Evolutionary conservation across 1,140 invertebrate species (phyloP).

Genomic region (Drosophila navojoa): DNA sequence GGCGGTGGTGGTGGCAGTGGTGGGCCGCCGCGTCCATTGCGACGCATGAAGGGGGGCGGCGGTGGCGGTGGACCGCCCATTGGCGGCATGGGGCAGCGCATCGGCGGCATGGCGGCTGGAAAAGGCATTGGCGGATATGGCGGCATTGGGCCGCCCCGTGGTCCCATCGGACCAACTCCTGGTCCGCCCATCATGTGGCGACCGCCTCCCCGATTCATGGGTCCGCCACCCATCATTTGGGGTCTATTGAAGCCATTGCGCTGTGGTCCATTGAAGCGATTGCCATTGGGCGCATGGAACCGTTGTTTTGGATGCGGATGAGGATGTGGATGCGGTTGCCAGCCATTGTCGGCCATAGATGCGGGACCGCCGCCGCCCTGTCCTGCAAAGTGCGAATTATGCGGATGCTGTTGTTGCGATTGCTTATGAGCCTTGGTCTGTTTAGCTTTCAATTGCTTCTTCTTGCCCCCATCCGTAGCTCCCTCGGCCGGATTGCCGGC

Average conservation of each 20-base stretch:
- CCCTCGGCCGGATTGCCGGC: not conserved
- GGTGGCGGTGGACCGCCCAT: slow-evolving; percentile 52
- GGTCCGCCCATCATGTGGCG: slow-evolving; percentile 14
- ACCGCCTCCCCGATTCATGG: slow-evolving; percentile 33
- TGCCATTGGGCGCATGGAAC: slow-evolving; percentile 39
- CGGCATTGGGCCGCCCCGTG: slow-evolving; percentile 36
- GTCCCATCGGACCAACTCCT: slow-evolving; percentile 23
- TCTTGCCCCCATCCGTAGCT: slow-evolving; percentile 45
- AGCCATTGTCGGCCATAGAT: slow-evolving; percentile 25
- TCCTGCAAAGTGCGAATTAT: slow-evolving; percentile 27
- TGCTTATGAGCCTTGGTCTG: slow-evolving; percentile 49
- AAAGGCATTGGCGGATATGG: slow-evolving; percentile 58
- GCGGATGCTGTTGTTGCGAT: slow-evolving; percentile 40
- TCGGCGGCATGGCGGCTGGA: slow-evolving; percentile 54
- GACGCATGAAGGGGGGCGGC: slow-evolving; percentile 63
- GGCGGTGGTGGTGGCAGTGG: slow-evolving; percentile 56
- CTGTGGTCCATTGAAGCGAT: slow-evolving; percentile 50
- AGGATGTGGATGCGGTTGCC: slow-evolving; percentile 31
- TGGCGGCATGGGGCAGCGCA: slow-evolving; percentile 58
- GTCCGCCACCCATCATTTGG: slow-evolving; percentile 33
- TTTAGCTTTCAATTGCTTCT: slow-evolving; percentile 61
- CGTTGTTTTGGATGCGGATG: slow-evolving; percentile 42
- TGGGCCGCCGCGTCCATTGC: slow-evolving; percentile 50
- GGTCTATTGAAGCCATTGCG: slow-evolving; percentile 38
- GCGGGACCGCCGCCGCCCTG: slow-evolving; percentile 10